Base-by-base conservation (phyloP, 2,888 invertebrate species). In the Entomobrya proxima region DNA sequence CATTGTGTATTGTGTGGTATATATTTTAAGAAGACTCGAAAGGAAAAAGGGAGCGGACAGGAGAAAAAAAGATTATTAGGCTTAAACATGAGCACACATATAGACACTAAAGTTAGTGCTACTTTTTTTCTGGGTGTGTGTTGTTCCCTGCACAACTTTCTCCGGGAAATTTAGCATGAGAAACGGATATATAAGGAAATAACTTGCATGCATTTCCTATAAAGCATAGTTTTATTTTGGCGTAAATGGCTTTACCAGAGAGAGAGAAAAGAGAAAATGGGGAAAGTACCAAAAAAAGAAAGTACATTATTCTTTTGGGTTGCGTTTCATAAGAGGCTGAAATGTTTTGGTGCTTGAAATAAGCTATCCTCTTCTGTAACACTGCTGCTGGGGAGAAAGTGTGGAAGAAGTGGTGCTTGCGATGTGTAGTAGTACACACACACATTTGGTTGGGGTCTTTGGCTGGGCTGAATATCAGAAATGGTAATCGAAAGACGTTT, bases 401-500 rank as follows among this genome's bases (percentile, higher is more conserved):
- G n/a, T n/a, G n/a, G n/a, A n/a, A n/a, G n/a, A n/a, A n/a, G n/a
- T n/a, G n/a, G n/a, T n/a, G n/a, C n/a, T n/a, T n/a, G n/a, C n/a
- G n/a, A n/a, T n/a, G n/a, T n/a, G n/a, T n/a, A n/a, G n/a, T n/a
- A n/a, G n/a, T n/a, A n/a, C n/a, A n/a, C n/a, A n/a, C n/a, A n/a
- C n/a, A n/a, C 72, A 37, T 72, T 37, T 80, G 72, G 80, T n/a
- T n/a, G 72, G 67, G 67, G 79, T 44, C 64, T 78, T 11, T 24
- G 24, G 64, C 58, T 58, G n/a, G 55, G 40, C 58, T 58, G 61
- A 58, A 72, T 80, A 80, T 80, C 74, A 80, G n/a, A n/a, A n/a
- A n/a, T 79, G 74, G 86, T 86, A 87, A 75, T 77, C 85, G 84
- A 86, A 84, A 86, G 85, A 87, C 88, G 87, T 88, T 89, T 87